Percentiles rank a stretch among this genome's conserved stretches.
Conservation (phyloP, 2,113 vertebrate species). For the Neopipo cinnamomea region DNA sequence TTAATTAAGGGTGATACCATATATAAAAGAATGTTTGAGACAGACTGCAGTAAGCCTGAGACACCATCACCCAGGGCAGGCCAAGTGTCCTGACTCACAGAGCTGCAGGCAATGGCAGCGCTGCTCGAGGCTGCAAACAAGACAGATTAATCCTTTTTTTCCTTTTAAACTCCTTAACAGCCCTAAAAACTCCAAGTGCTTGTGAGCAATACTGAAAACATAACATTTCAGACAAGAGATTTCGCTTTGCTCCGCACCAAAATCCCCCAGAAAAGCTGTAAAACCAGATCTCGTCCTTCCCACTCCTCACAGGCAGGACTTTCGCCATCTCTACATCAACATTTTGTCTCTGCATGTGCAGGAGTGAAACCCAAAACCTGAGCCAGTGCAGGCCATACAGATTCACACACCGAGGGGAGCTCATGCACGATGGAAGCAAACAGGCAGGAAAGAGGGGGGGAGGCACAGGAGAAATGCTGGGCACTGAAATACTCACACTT, state of each 20-base stretch:
- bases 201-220: neutral
- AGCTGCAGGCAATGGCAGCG: neutral
- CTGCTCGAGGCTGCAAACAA: neutral
- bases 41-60: neutral
- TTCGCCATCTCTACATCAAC: neutral
- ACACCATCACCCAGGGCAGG: neutral
- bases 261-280: neutral
- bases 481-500: constrained; percentile 85
- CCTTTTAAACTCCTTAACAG: neutral
- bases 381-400: neutral
- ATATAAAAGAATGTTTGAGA: neutral
- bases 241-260: neutral
- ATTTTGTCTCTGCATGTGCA: neutral
- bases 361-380: neutral
- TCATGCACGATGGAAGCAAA: neutral
- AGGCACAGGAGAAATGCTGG: neutral
- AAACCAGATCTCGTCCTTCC: neutral
- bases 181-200: neutral
- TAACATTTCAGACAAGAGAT: neutral
- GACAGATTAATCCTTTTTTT: neutral
- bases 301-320: neutral
- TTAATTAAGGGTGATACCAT: neutral
- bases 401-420: neutral
- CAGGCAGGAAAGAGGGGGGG: neutral
- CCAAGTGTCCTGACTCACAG: neutral